A percentile compares a stretch with the other conserved stretches of the same genome.
These are phyloP conservation scores for Callopanchax toddi DNA, from an alignment of 2,113 vertebrate species.

Conservation along the genomic window DNA sequence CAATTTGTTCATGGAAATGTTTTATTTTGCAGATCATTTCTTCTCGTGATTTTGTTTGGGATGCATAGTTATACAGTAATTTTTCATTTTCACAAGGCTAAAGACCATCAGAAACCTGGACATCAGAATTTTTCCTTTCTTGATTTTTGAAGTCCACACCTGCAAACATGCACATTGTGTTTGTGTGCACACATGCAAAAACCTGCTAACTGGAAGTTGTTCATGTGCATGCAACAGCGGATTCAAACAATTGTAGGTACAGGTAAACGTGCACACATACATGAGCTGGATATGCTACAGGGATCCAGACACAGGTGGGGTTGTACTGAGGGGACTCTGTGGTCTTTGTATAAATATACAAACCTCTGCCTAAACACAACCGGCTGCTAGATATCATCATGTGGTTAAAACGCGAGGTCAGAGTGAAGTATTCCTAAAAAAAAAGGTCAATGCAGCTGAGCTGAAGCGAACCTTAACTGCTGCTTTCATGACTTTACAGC, in stretches of 20 bases:
- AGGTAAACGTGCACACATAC: constrained; percentile 24
- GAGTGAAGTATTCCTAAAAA: constrained; percentile 54
- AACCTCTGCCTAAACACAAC: constrained; percentile 67
- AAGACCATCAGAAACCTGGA: neutral
- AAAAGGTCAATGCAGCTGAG: constrained; percentile 55
- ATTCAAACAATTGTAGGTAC: constrained; percentile 38
- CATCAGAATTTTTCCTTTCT: constrained; percentile 20
- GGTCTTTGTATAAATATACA: constrained; percentile 74
- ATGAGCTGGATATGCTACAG: constrained; percentile 28
- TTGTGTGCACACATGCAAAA: constrained; percentile 15
- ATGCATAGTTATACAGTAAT: constrained; percentile 12
- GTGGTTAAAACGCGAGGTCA: constrained; percentile 62
- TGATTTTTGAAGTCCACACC: constrained; percentile 44
- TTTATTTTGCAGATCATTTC: constrained; percentile 25
- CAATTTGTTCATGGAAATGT: constrained; percentile 22
- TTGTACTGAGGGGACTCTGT: constrained; percentile 58
- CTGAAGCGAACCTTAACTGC: constrained; percentile 38
- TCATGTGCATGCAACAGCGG: constrained; percentile 21
- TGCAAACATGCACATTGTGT: constrained; percentile 19
- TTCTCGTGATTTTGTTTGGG: constrained; percentile 31
- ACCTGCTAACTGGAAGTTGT: too few species aligned
- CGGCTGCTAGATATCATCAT: constrained; percentile 71
- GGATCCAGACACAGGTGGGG: constrained; percentile 59
- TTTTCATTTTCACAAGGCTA: constrained; percentile 2
- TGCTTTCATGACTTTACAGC: constrained; percentile 10